Evolutionary conservation across 2,888 invertebrate species (phyloP), one percentile per base, ranked within the genome.

Genomic region (Parnassius apollo): DNA sequence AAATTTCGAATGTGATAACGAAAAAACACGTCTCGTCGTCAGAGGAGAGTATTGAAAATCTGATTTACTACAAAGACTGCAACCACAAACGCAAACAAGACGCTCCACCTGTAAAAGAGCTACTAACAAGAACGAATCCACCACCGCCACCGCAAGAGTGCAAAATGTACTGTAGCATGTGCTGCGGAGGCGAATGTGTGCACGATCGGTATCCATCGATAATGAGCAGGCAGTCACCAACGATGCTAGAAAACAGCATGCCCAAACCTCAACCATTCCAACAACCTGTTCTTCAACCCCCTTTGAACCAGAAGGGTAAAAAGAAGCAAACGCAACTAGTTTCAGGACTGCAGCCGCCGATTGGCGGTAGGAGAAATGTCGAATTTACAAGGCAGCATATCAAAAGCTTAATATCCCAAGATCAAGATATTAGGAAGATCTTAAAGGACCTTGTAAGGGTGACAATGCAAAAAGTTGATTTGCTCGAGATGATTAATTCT

Each of bases 391-490:
- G 85, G 57, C 86, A 88, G 2, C 80, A 79, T 53, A 88, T 91
- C 3, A 88, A 87, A 64, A 77, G 72, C 4, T 60, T 91, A 8
- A 86, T 91, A 42, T 78, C 88, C 0, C 77, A 87, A 42, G 91
- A 91, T 63, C 77, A 79, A 2, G 91, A 91, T 64, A 88, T 91
- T n/a, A 83, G 85, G 67, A 88, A 85, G 74, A 90, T 91, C 49
- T 72, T 91, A 56, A 89, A 83, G 64, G 89, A 91, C 49, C 70
- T 91, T 2, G 91, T 91, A 42, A 83, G 82, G 65, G 90, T 91
- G 0, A 89, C 91, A 1, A 90, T 91, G 86, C 81, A 88, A 76
- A 91, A 91, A 68, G 88, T 86, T 7, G 83, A 88, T 71, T 64
- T 91, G 59, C 68, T 84, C 65, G 82, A 86, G 11, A 72, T 81